Conservation (phyloP, 1,140 invertebrate genomes). For the Drosophila sechellia region DNA sequence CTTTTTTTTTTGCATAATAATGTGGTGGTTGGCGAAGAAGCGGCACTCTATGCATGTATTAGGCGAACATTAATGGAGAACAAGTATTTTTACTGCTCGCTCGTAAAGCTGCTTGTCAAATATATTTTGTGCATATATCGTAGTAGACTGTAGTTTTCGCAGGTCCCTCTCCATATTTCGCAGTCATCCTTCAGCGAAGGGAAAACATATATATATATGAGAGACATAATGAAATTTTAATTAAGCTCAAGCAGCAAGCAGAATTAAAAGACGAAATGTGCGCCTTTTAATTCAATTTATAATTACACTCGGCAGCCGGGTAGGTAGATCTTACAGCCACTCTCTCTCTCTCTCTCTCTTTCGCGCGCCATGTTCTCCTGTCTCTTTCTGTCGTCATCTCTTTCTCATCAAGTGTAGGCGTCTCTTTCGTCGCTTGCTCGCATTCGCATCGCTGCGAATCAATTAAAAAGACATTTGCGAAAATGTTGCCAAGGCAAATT, state of each 20-base stretch:
- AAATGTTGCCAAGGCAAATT: conserved; percentile 69
- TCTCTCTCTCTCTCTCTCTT: conserved; percentile 10
- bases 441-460: conserved; percentile 56
- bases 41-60: conserved; percentile 26
- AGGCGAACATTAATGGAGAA: conserved; percentile 45
- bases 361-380: too few relatives aligned
- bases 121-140: conserved; percentile 71
- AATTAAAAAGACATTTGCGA: conserved; percentile 79
- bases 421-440: conserved; percentile 3
- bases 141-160: neutral
- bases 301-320: conserved; percentile 56
- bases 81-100: conserved; percentile 75
- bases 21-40: neutral
- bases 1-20: conserved; percentile 25
- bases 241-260: conserved; percentile 68
- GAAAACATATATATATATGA: conserved; percentile 28
- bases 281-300: conserved; percentile 81
- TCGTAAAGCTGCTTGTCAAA: conserved; percentile 79
- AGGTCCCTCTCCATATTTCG: neutral
- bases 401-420: neutral
- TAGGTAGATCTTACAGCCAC: conserved; percentile 1
- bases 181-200: conserved; percentile 18
- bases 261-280: conserved; percentile 65
- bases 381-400: neutral
- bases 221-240: conserved; percentile 78